A percentile compares a stretch with the other conserved stretches of the same genome.
These are phyloP conservation scores for Melitaea athalia DNA, from an alignment of 2,888 invertebrate genomes.

Conservation along the genomic window DNA sequence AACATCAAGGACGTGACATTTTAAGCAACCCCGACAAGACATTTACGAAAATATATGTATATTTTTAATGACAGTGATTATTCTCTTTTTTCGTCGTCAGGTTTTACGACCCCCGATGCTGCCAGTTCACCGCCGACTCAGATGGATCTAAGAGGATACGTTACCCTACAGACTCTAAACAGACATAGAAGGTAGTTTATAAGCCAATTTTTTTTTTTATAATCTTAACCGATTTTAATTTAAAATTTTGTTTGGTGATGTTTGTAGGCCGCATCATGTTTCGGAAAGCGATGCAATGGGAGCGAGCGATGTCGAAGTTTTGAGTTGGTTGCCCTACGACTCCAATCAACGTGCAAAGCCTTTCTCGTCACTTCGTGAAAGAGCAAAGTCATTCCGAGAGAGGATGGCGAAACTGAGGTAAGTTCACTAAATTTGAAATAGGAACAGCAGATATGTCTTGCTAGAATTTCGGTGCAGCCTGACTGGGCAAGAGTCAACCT, in stretches of 20 bases:
- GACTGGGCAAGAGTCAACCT: too few relatives aligned
- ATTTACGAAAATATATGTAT: background rate
- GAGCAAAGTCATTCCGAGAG: conserved; percentile 65
- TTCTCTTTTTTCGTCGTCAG: conserved; percentile 45
- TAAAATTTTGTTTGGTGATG: background rate
- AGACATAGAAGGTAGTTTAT: conserved; percentile 73
- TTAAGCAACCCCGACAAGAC: too few relatives aligned
- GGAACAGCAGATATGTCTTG: too few relatives aligned
- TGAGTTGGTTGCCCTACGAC: conserved; percentile 87
- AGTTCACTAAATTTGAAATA: too few relatives aligned
- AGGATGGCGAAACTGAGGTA: conserved; percentile 71
- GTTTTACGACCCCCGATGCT: conserved; percentile 79
- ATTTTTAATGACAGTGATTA: background rate
- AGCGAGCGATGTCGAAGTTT: conserved; percentile 80
- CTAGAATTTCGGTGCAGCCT: too few relatives aligned
- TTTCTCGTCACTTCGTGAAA: conserved; percentile 84
- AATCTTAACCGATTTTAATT: too few relatives aligned
- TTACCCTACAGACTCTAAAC: conserved; percentile 86
- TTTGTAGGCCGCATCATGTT: conserved; percentile 79
- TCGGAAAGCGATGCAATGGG: conserved; percentile 84
- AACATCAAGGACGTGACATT: too few relatives aligned
- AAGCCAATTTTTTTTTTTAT: too few relatives aligned
- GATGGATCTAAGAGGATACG: conserved; percentile 89
- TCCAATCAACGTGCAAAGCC: conserved; percentile 85
- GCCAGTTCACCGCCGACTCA: conserved; percentile 85